A percentile compares a stretch with the other conserved stretches of the same genome.
Evolutionary conservation across 2,888 invertebrate genomes (phyloP).

Genomic region (Metacarcinus magister): DNA sequence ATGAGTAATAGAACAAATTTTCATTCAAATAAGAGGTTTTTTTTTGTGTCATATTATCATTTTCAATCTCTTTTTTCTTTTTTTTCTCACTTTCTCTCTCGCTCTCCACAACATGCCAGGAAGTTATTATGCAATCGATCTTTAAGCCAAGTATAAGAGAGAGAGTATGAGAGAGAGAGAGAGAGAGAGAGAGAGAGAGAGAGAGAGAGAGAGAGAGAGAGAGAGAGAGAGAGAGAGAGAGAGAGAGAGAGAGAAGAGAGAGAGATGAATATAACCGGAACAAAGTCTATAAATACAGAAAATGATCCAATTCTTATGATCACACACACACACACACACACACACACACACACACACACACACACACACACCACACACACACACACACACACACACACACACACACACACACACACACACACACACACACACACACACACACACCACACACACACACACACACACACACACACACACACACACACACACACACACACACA

Average conservation of each 20-base stretch:
- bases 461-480: too few species aligned
- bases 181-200: constrained; percentile 26
- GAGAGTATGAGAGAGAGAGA: neutral
- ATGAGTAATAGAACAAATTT: neutral
- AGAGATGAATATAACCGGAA: neutral
- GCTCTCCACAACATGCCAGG: neutral
- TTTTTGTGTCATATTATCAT: neutral
- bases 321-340: neutral
- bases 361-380: too few species aligned
- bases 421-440: too few species aligned
- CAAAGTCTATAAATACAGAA: neutral
- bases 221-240: constrained; percentile 22
- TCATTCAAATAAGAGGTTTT: neutral
- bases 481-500: too few species aligned
- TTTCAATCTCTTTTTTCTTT: neutral
- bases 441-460: too few species aligned
- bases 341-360: neutral
- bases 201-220: constrained; percentile 26
- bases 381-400: too few species aligned
- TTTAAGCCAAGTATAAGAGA: neutral
- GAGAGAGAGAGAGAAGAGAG: neutral
- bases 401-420: too few species aligned
- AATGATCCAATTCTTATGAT: neutral
- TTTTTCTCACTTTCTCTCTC: neutral
- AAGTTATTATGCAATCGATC: neutral